Evolutionary conservation across 2,113 vertebrate genomes (phyloP).

Genomic region (Theropithecus gelada): DNA sequence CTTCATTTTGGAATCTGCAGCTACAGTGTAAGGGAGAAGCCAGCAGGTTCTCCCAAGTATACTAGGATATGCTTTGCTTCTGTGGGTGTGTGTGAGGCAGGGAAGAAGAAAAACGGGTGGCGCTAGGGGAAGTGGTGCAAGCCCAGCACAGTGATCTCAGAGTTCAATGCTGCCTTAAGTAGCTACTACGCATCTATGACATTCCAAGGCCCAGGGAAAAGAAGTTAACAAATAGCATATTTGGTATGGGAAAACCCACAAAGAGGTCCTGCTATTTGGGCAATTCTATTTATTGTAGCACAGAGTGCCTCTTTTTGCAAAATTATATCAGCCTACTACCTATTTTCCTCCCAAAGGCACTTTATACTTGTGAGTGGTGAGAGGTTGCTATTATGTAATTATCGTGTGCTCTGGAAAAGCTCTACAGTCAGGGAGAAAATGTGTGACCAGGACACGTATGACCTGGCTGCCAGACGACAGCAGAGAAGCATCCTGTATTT

Average conservation of each 20-base stretch:
- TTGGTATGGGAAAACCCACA: background rate
- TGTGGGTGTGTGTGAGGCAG: too few relatives aligned
- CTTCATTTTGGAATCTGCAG: background rate
- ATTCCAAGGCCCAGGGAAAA: background rate
- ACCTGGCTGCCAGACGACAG: background rate
- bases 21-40: background rate
- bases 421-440: background rate
- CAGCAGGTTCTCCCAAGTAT: background rate
- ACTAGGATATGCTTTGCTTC: background rate
- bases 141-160: accelerated
- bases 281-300: background rate
- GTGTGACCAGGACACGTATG: background rate
- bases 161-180: background rate
- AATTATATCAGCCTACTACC: background rate
- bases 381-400: background rate
- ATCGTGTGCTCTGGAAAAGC: background rate
- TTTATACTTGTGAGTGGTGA: background rate
- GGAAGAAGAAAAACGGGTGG: background rate
- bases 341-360: background rate
- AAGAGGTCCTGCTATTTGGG: background rate
- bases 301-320: background rate
- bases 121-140: accelerated
- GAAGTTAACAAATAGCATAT: background rate
- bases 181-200: background rate
- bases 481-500: background rate